Base-by-base conservation (phyloP, 2,797 vertebrate genomes). In the Parauchenoglanis punctatus region DNA sequence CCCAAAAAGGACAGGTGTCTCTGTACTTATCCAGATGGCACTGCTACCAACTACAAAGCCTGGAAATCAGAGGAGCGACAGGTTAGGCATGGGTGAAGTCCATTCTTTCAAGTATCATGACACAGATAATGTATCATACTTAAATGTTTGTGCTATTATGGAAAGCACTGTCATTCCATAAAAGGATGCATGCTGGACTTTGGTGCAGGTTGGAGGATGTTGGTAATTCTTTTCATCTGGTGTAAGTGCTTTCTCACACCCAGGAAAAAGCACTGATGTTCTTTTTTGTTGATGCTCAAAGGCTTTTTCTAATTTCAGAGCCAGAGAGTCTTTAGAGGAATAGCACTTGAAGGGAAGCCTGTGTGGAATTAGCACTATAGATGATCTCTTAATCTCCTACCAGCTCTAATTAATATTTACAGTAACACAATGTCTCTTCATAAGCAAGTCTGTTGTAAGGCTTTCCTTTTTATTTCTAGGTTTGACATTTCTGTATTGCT, bases 1-100 rank as follows among this genome's bases (percentile, higher is more conserved):
- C 82, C 88, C 89, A 90, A 89, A 86, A 88, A 80, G 40, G 84
- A 91, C 91, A 90, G 91, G 91, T 90, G 87, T 84, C 84, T 91
- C 85, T 87, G 68, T 73, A 59, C 83, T 90, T 89, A 89, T 86
- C 87, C 90, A 90, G 89, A 90, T 90, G 91, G 89, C 86, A 72
- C 81, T 87, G 65, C 54, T 72, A 83, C 85, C 78, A 85, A 86
- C 82, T 75, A 70, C 67, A 80, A 72, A 88, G 84, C 49, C 63
- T 35, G 54, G 52, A 76, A 86, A 88, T 77, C 28, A 70, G 44
- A 70, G 28, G n/a, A 77, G 78, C 15, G 68, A 59, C 54, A 63
- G 63, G 82, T 85, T 75, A 78, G 86, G 44, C 58, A 40, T 67
- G 49, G 81, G 87, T 77, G 54, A 58, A 58, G 18, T 40, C 20